These are phyloP conservation scores for Cataglyphis hispanica DNA, from an alignment of 1,140 invertebrate species.

Conservation along the genomic window DNA sequence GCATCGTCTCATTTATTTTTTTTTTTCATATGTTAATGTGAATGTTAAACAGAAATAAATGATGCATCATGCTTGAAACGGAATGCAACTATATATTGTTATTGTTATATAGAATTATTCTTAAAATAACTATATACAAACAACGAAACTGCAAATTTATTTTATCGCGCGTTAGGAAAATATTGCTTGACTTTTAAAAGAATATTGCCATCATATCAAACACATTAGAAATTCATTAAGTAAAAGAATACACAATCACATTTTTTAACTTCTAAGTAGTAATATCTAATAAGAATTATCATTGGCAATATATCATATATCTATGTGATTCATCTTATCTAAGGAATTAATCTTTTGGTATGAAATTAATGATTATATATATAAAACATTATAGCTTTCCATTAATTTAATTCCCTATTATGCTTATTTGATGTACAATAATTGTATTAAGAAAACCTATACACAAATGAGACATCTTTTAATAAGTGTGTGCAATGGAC, in stretches of 20 bases:
- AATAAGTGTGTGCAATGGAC: not conserved
- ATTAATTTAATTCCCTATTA: not conserved
- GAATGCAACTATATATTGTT: no score
- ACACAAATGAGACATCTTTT: slow-evolving; percentile 15
- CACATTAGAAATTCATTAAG: slow-evolving; percentile 19
- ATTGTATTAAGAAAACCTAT: slow-evolving; percentile 6
- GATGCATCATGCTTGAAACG: no score
- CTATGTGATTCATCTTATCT: not conserved
- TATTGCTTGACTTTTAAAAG: slow-evolving; percentile 12
- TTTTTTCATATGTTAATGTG: no score
- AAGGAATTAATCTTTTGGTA: slow-evolving; percentile 3
- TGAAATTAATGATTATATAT: not conserved
- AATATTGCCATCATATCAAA: slow-evolving; percentile 20
- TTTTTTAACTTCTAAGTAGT: not conserved
- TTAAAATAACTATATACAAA: slow-evolving; percentile 32
- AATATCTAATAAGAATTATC: slow-evolving; percentile 1
- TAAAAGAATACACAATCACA: slow-evolving; percentile 22
- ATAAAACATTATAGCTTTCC: slow-evolving; percentile 15
- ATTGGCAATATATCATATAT: slow-evolving; percentile 3
- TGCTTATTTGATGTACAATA: slow-evolving; percentile 1
- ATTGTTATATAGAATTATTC: slow-evolving; percentile 3
- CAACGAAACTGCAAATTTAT: slow-evolving; percentile 52
- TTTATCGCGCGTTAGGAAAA: slow-evolving; percentile 19
- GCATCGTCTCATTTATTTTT: no score
- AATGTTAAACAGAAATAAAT: no score